Evolutionary conservation across 2,888 invertebrate species (phyloP).

Genomic region (Spatulosminthurus flaviceps): DNA sequence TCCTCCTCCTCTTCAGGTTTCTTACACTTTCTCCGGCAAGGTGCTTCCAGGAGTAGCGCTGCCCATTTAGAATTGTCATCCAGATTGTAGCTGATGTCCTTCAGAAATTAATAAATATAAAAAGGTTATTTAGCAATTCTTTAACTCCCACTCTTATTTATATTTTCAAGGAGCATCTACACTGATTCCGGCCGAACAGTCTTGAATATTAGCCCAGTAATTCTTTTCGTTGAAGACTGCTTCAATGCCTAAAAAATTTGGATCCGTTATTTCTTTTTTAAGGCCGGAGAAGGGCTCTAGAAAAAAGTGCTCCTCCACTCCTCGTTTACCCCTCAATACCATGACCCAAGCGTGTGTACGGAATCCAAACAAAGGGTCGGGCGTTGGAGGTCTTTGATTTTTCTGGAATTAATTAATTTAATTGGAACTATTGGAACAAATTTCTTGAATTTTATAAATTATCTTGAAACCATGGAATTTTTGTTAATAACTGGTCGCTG

Average conservation of each 20-base stretch:
- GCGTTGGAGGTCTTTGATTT: constrained; percentile 40
- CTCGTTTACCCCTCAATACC: constrained; percentile 73
- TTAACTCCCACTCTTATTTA: too few species aligned
- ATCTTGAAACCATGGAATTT: neutral
- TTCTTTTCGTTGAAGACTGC: constrained; percentile 87
- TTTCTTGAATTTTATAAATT: too few species aligned
- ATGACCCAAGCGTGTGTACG: constrained; percentile 87
- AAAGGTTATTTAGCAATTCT: too few species aligned
- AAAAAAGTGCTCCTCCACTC: constrained; percentile 76
- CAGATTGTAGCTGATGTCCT: constrained; percentile 57
- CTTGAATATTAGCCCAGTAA: constrained; percentile 74
- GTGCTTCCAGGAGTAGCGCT: constrained; percentile 56
- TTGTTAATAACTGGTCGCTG: too few species aligned
- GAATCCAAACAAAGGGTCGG: constrained; percentile 67
- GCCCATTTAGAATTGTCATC: constrained; percentile 58
- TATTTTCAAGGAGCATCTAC: too few species aligned
- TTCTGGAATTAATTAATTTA: too few species aligned
- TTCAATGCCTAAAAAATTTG: constrained; percentile 80
- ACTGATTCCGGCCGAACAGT: constrained; percentile 49
- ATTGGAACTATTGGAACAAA: too few species aligned
- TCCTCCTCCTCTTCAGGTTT: constrained; percentile 26
- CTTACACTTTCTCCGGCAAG: constrained; percentile 48
- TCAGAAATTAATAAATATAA: neutral
- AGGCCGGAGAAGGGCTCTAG: constrained; percentile 86
- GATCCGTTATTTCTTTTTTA: constrained; percentile 70